These are phyloP conservation scores for Melanostoma mellinum DNA, from an alignment of 2,888 invertebrate species.

Conservation along the genomic window DNA sequence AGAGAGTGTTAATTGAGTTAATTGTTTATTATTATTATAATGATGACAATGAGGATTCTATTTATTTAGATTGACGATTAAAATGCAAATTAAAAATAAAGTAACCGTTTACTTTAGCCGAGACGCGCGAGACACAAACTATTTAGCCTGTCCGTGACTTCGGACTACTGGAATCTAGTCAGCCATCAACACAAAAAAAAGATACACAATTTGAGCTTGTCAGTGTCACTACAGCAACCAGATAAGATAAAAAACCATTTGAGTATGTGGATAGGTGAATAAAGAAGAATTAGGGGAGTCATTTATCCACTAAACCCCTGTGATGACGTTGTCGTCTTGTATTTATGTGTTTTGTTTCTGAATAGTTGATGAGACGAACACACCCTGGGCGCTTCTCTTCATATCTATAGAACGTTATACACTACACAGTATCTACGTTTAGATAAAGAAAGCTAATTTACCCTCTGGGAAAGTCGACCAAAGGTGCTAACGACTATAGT, in stretches of 20 bases:
- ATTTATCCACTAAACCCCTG: conserved; percentile 18
- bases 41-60: conserved; percentile 73
- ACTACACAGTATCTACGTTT: conserved; percentile 46
- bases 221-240: conserved; percentile 65
- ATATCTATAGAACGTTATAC: conserved; percentile 21
- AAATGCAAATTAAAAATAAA: conserved; percentile 18
- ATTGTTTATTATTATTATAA: conserved; percentile 74
- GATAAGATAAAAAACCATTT: conserved; percentile 69
- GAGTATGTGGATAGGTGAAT: conserved; percentile 43
- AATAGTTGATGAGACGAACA: conserved; percentile 48
- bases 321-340: conserved; percentile 57
- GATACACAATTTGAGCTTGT: conserved; percentile 61
- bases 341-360: conserved; percentile 1
- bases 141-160: conserved; percentile 51
- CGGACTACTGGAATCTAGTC: conserved; percentile 40
- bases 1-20: conserved; percentile 73
- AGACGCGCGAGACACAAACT: conserved; percentile 5
- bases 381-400: conserved; percentile 14
- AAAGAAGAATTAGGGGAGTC: conserved; percentile 40
- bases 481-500: conserved; percentile 63
- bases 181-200: conserved; percentile 17
- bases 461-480: conserved; percentile 70
- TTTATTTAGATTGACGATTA: conserved; percentile 63
- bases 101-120: not conserved
- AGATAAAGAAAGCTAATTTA: conserved; percentile 64